Percentiles rank a stretch among this genome's conserved stretches.
Conservation (phyloP, 2,888 invertebrate species). For the Drosophila anomalipes region DNA sequence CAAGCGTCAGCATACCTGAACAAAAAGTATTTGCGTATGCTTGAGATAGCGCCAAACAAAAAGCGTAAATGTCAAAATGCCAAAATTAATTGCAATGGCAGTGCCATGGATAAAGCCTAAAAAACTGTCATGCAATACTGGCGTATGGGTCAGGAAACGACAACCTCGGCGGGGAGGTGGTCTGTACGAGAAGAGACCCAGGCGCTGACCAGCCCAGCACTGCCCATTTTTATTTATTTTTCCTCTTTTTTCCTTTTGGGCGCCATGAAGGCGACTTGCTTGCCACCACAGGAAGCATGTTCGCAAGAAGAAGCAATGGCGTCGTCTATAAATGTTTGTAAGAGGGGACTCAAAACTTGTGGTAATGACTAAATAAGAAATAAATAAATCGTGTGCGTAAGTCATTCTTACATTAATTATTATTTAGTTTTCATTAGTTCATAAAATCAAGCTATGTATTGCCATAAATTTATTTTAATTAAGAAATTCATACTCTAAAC, state of each 20-base stretch:
- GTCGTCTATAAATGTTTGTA: neutral
- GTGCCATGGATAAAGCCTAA: conserved; percentile 67
- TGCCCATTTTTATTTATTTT: conserved; percentile 62
- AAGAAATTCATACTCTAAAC: neutral
- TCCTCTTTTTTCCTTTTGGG: conserved; percentile 22
- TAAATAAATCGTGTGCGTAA: neutral
- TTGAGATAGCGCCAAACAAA: conserved; percentile 68
- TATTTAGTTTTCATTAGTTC: neutral
- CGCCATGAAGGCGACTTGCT: conserved; percentile 51
- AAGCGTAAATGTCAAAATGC: conserved; percentile 81
- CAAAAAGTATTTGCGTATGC: conserved; percentile 76
- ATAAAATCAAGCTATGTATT: neutral
- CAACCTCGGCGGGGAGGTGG: conserved; percentile 12
- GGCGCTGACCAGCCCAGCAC: conserved; percentile 52
- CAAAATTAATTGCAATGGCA: conserved; percentile 82
- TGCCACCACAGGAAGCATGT: conserved; percentile 34
- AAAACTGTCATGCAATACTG: conserved; percentile 49
- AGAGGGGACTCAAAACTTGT: neutral
- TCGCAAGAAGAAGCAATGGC: conserved; percentile 16
- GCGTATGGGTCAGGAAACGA: conserved; percentile 63
- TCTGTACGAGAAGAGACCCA: conserved; percentile 31
- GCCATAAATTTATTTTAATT: neutral
- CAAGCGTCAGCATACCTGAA: conserved; percentile 71
- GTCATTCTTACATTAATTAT: neutral
- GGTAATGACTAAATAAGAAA: neutral